Conservation (phyloP, 2,113 vertebrate genomes). For the Excalfactoria chinensis region DNA sequence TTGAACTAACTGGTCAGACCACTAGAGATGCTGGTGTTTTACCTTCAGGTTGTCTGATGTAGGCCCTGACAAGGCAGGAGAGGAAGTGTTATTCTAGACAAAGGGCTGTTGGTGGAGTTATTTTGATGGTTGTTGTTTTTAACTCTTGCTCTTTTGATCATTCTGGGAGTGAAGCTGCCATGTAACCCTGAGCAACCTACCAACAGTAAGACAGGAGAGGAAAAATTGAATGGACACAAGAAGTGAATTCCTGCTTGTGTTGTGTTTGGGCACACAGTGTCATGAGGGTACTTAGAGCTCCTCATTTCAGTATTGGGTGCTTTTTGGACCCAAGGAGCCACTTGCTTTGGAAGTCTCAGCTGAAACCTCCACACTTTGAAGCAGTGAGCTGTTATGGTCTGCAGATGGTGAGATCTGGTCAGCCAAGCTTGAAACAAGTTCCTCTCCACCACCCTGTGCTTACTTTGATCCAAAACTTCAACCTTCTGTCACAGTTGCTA, state of each 20-base stretch:
- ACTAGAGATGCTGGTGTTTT: neutral
- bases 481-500: neutral
- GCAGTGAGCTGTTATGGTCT: neutral
- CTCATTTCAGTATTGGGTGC: neutral
- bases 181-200: neutral
- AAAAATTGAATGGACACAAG: neutral
- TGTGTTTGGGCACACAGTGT: neutral
- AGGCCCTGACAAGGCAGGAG: neutral
- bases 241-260: neutral
- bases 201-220: neutral
- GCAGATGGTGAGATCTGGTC: neutral
- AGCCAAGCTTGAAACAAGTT: neutral
- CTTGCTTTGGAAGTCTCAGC: neutral
- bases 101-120: neutral
- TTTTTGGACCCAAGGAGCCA: accelerated
- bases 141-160: neutral
- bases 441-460: accelerated
- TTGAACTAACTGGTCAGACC: neutral
- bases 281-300: neutral
- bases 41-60: neutral
- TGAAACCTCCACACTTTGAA: neutral
- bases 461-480: neutral
- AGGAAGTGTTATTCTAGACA: neutral
- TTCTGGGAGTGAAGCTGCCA: neutral
- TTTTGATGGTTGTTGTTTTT: neutral